Percentiles rank a stretch among this genome's conserved stretches.
These are phyloP conservation scores for Pipa parva DNA, from an alignment of 2,113 vertebrate genomes.

Conservation along the genomic window DNA sequence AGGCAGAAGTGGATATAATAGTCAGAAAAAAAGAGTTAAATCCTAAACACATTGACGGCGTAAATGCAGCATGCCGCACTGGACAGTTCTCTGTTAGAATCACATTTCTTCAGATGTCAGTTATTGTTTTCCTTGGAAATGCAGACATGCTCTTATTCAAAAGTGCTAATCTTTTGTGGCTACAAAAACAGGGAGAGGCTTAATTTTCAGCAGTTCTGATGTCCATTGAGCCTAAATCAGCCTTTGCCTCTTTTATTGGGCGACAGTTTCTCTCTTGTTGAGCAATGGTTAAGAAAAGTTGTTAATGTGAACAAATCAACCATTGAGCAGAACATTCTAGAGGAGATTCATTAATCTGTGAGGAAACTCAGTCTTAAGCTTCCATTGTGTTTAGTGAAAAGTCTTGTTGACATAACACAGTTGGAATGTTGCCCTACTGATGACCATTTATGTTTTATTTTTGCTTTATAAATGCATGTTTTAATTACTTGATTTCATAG, in stretches of 20 bases:
- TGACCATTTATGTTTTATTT: too few species aligned
- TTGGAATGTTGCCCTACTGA: too few species aligned
- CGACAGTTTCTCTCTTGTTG: background rate
- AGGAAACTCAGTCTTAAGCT: too few species aligned
- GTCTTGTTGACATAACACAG: too few species aligned
- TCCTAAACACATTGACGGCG: constrained; percentile 24
- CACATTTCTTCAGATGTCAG: constrained; percentile 45
- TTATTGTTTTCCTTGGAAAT: constrained; percentile 44
- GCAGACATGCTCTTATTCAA: constrained; percentile 15
- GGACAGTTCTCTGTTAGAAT: constrained; percentile 47
- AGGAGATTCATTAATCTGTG: too few species aligned
- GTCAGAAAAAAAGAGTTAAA: background rate
- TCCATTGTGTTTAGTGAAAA: too few species aligned
- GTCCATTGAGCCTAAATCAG: constrained; percentile 5
- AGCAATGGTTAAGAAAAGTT: too few species aligned
- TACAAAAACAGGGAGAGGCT: constrained; percentile 44
- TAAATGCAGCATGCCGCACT: constrained; percentile 41
- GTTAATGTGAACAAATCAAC: too few species aligned
- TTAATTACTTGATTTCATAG: too few species aligned
- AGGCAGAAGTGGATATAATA: too few species aligned
- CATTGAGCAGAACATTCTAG: too few species aligned
- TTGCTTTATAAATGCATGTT: too few species aligned
- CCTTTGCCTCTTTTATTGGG: constrained; percentile 16
- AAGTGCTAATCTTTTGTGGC: constrained; percentile 46
- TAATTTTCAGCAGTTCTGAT: constrained; percentile 36